Evolutionary conservation across 2,888 invertebrate species (phyloP).

Genomic region (Calameuta idolon): DNA sequence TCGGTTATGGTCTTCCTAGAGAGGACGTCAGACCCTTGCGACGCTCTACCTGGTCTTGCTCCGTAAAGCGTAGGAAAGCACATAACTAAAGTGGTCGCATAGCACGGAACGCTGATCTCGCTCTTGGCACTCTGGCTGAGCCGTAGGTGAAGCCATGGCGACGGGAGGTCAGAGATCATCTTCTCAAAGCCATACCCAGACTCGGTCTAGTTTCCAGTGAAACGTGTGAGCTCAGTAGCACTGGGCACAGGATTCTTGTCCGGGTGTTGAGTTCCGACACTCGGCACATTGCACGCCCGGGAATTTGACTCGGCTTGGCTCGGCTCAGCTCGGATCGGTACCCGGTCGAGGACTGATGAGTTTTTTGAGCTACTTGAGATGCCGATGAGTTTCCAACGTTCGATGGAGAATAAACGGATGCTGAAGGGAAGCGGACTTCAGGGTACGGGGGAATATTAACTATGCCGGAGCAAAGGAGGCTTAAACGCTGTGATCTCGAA

Average conservation of each 20-base stretch:
- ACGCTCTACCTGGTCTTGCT: constrained; percentile 42
- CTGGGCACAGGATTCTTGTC: background rate
- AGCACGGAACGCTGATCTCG: constrained; percentile 48
- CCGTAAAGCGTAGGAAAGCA: constrained; percentile 53
- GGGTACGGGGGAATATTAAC: background rate
- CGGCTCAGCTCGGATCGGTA: background rate
- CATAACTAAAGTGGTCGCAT: constrained; percentile 53
- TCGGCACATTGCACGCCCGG: background rate
- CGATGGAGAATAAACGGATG: background rate
- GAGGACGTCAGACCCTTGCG: background rate
- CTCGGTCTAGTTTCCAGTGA: background rate
- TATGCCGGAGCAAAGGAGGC: background rate
- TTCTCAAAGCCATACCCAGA: background rate
- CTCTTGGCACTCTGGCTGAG: constrained; percentile 29
- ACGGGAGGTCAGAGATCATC: background rate
- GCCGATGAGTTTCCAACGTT: background rate
- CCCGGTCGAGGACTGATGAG: background rate
- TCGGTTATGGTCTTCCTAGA: background rate
- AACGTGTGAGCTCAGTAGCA: background rate
- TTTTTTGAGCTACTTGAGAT: background rate
- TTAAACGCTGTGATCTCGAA: background rate
- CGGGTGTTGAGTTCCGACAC: background rate
- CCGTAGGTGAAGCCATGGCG: background rate
- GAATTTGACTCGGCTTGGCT: background rate
- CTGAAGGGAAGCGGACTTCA: background rate